phyloP scores from a whole-genome alignment of 92 coral and sea anemone species.

The Desmophyllum pertusum region DNA sequence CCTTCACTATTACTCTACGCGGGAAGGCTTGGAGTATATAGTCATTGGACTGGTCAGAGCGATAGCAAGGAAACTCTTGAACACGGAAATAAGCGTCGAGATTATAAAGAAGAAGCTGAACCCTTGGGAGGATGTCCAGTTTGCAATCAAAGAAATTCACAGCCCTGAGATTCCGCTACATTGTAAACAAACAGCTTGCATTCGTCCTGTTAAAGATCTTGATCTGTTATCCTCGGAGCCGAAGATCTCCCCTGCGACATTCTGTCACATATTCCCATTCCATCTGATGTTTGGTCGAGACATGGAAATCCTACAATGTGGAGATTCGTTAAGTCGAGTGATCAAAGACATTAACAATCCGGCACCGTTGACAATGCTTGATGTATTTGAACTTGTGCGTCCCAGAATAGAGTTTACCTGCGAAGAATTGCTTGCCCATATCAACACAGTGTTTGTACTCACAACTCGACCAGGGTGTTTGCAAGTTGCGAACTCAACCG shows the following conservation, averaged over 20 bases:
- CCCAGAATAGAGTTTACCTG: conserved; percentile 73
- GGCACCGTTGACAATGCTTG: conserved; percentile 58
- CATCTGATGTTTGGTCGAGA: conserved; percentile 84
- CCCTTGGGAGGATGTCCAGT: conserved; percentile 81
- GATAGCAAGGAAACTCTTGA: conserved; percentile 85
- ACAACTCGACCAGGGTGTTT: conserved; percentile 62
- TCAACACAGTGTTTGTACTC: conserved; percentile 89
- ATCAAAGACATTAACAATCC: conserved; percentile 46
- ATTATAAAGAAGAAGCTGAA: conserved; percentile 55
- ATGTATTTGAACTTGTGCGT: conserved; percentile 77
- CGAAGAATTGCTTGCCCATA: conserved; percentile 76
- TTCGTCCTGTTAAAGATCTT: conserved; percentile 66
- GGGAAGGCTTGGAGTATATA: conserved; percentile 88
- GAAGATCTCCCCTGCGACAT: conserved; percentile 88
- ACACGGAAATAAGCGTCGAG: conserved; percentile 78
- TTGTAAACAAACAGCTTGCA: conserved; percentile 48
- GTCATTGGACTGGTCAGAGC: conserved; percentile 87
- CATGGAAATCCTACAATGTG: conserved; percentile 74
- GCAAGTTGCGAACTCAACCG: background rate
- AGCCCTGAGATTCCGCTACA: conserved; percentile 46
- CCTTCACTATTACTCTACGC: conserved; percentile 84
- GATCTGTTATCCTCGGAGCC: conserved; percentile 68
- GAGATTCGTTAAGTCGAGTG: conserved; percentile 80
- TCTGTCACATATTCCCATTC: conserved; percentile 84
- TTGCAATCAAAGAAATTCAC: conserved; percentile 73